Base-by-base conservation (phyloP, 2,797 vertebrate genomes). In the Pseudochaenichthys georgianus region DNA sequence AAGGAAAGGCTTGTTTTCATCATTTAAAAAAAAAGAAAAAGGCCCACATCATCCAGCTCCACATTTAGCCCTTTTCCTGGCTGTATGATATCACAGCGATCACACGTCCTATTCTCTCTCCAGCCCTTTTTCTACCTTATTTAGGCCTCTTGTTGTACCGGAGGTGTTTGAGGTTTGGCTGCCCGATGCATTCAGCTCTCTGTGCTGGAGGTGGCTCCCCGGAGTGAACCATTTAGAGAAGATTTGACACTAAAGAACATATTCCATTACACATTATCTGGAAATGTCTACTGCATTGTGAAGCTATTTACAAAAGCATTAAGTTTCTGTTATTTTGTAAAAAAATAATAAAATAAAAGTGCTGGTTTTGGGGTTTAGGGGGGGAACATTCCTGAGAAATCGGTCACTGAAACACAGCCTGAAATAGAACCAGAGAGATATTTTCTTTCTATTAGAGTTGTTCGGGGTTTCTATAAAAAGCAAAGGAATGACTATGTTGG, bases 401-500 rank as follows among this genome's bases (percentile, higher is more conserved):
- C 80, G 79, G 83, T 90, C 87, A 85, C 81, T 87, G 88, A 92
- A 85, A 93, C 78, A 84, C 58, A 48, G 74, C 88, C 86, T 82
- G 89, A 93, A 95, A 95, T 93, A 95, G 93, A 92, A 90, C 54
- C 81, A 86, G 80, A 58, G 85, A 85, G 84, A 83, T 85, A 86
- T 93, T 92, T 93, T 87, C 75, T 85, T 85, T 89, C 79, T 83
- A 78, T 81, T 85, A 79, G 16, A 67, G 85, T 82, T 86, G 76
- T 88, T 92, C 77, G 21, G 63, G 70, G 77, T 84, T 81, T 83
- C 82, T 89, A 88, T 86, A 89, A 91, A 92, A 85, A 92, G 76
- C 78, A 68, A 61, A 63, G 86, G 80, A 89, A 89, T 87, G 75
- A 64, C 54, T 81, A 38, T 38, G 2, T 78, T 84, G 81, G 82